A percentile compares a stretch with the other conserved stretches of the same genome.
phyloP scores from a whole-genome alignment of 2,888 invertebrate species.

The Pterostichus madidus region DNA sequence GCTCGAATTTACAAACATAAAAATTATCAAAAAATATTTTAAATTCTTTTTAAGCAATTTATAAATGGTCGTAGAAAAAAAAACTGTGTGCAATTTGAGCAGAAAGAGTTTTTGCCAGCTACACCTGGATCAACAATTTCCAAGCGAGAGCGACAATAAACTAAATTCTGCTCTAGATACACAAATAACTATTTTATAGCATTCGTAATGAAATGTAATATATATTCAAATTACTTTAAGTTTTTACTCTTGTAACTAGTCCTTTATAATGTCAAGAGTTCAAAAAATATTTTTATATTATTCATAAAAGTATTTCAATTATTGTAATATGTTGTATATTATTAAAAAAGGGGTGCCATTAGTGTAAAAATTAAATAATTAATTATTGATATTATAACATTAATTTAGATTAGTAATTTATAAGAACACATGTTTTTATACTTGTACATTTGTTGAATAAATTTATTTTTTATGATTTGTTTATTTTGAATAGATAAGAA shows the following conservation, averaged over 20 bases:
- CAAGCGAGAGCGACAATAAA: too few species aligned
- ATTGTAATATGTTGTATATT: neutral
- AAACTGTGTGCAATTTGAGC: too few species aligned
- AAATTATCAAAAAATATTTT: too few species aligned
- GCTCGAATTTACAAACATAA: too few species aligned
- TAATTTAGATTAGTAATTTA: slow-evolving; percentile 13
- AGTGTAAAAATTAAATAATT: neutral
- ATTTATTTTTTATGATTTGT: neutral
- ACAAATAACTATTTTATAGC: neutral
- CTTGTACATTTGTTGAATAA: slow-evolving; percentile 13
- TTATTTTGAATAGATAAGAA: neutral
- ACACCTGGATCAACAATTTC: too few species aligned
- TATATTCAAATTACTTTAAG: neutral
- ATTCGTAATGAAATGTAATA: neutral
- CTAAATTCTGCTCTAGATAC: too few species aligned
- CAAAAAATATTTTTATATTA: neutral
- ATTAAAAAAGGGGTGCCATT: slow-evolving; percentile 9
- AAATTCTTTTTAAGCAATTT: too few species aligned
- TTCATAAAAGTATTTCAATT: too few species aligned
- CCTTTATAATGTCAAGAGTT: slow-evolving; percentile 22
- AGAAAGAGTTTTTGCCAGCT: too few species aligned
- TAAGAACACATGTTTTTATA: neutral
- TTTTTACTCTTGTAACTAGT: slow-evolving; percentile 13
- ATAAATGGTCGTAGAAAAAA: too few species aligned
- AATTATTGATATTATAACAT: neutral